A percentile compares a stretch with the other conserved stretches of the same genome.
Evolutionary conservation across 2,888 invertebrate genomes (phyloP).

Genomic region (Neelides folsomi): DNA sequence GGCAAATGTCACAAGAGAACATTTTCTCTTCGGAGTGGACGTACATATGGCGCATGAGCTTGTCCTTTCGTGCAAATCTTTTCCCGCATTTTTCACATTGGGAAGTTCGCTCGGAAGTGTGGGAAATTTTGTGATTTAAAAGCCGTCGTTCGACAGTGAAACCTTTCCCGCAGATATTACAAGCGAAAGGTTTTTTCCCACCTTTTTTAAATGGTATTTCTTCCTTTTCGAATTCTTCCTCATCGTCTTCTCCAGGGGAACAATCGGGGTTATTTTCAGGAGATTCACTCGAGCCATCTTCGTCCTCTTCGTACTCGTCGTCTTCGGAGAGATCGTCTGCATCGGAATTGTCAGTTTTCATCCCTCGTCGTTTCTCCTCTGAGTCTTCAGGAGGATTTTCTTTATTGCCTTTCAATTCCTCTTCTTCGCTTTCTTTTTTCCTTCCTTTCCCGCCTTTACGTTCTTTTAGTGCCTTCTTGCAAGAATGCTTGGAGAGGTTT

Average conservation of each 20-base stretch:
- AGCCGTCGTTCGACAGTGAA: conserved; percentile 19
- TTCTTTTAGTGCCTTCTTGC: not conserved
- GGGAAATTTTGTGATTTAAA: conserved; percentile 17
- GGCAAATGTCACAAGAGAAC: conserved; percentile 23
- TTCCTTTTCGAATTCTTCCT: conserved; percentile 4
- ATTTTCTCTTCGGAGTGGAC: conserved; percentile 26
- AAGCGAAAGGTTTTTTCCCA: conserved; percentile 10
- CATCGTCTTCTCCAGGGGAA: not conserved
- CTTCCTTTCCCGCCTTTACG: not conserved
- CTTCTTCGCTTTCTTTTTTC: not conserved
- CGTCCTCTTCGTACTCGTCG: conserved; percentile 7
- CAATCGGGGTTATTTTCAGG: not conserved
- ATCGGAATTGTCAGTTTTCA: not conserved
- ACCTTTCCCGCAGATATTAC: conserved; percentile 15
- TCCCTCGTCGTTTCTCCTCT: not conserved
- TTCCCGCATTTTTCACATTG: conserved; percentile 27
- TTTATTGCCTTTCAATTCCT: not conserved
- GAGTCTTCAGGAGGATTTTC: not conserved
- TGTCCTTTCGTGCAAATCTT: conserved; percentile 21
- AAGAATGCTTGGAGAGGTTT: conserved; percentile 11
- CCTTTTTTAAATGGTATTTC: not conserved
- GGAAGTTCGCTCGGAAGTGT: conserved; percentile 10
- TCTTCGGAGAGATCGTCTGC: conserved; percentile 4
- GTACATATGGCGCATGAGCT: conserved; percentile 25
- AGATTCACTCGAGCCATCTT: conserved; percentile 6